These are phyloP conservation scores for Bombus waltoni DNA, from an alignment of 1,140 invertebrate genomes.

Conservation along the genomic window DNA sequence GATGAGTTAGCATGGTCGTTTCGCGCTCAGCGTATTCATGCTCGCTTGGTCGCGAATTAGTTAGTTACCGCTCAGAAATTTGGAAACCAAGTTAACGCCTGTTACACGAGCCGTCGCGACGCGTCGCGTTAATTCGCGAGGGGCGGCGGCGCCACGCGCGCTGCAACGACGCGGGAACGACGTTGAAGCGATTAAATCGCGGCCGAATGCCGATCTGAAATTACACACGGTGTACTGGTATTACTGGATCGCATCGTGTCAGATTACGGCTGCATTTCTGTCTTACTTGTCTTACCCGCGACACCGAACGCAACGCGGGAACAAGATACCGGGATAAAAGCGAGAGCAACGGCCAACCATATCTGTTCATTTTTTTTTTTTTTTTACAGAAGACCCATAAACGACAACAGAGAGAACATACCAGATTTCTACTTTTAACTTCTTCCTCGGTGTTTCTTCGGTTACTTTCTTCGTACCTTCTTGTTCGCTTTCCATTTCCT, in stretches of 20 bases:
- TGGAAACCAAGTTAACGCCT: constrained; percentile 47
- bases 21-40: background rate
- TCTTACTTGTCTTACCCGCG: constrained; percentile 74
- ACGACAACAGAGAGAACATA: background rate
- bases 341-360: background rate
- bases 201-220: constrained; percentile 79
- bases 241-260: constrained; percentile 76
- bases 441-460: background rate
- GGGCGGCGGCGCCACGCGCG: background rate
- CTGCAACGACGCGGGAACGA: constrained; percentile 31
- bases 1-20: constrained; percentile 6
- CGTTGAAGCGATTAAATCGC: constrained; percentile 75
- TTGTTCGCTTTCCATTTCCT: background rate
- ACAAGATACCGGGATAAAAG: constrained; percentile 58
- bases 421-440: background rate
- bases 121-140: constrained; percentile 34
- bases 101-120: constrained; percentile 21
- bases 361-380: background rate
- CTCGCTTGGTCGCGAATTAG: background rate
- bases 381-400: constrained; percentile 47
- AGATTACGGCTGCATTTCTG: constrained; percentile 73
- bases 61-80: constrained; percentile 39
- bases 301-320: constrained; percentile 68
- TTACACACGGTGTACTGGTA: constrained; percentile 74
- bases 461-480: background rate